Percentiles rank a stretch among this genome's conserved stretches.
These are phyloP conservation scores for Pseudopipra pipra DNA, from an alignment of 2,113 vertebrate species.

Conservation along the genomic window DNA sequence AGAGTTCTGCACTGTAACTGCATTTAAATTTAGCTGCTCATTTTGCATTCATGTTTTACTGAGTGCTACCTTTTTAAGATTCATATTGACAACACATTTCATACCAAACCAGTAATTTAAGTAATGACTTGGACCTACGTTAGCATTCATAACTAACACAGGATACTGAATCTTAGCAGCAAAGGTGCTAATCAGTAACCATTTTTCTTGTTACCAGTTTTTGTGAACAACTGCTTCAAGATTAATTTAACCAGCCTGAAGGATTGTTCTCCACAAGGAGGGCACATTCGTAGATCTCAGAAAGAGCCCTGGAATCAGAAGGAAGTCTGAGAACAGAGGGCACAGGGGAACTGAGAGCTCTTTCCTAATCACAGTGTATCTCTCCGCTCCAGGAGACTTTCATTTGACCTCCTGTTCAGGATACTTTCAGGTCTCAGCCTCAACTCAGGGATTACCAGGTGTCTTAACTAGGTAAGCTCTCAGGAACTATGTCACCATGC, in stretches of 20 bases:
- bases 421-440: neutral
- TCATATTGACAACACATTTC: neutral
- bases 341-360: neutral
- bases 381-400: neutral
- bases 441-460: neutral
- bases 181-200: neutral
- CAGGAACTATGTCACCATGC: neutral
- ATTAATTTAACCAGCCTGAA: neutral
- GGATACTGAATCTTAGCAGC: neutral
- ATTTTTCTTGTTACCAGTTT: neutral
- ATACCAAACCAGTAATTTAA: neutral
- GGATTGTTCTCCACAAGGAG: neutral
- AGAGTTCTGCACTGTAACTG: neutral
- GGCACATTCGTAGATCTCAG: neutral
- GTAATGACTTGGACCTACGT: neutral
- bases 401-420: neutral
- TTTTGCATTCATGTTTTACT: constrained; percentile 1
- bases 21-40: constrained; percentile 5
- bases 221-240: neutral
- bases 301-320: neutral
- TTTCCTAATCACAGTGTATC: rapidly evolving
- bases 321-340: neutral
- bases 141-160: neutral
- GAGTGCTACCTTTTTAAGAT: neutral
- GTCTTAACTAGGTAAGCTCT: neutral